Percentiles rank a stretch among this genome's conserved stretches.
Conservation (phyloP, 2,113 vertebrate genomes). For the Nematolebias whitei region DNA sequence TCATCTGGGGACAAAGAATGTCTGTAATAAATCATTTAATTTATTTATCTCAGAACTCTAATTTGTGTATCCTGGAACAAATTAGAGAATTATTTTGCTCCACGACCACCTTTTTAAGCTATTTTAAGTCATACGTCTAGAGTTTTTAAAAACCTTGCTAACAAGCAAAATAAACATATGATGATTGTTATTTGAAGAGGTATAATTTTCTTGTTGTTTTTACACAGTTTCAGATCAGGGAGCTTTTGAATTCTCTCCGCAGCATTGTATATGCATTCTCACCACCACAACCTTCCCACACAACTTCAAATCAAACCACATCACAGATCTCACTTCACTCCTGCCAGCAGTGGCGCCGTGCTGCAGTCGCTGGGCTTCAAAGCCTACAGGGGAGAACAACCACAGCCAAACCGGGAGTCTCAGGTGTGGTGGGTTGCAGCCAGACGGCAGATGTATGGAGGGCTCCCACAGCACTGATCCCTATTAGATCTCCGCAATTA, state of each 20-base stretch:
- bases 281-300: slow-evolving; percentile 11
- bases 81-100: background rate
- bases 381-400: slow-evolving; percentile 54
- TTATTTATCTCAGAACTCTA: too few species aligned
- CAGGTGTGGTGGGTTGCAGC: slow-evolving; percentile 72
- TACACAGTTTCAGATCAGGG: background rate
- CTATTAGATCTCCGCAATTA: slow-evolving; percentile 75
- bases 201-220: too few species aligned
- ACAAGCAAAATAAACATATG: background rate
- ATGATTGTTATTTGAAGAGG: too few species aligned
- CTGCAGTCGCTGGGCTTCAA: slow-evolving; percentile 51
- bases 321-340: slow-evolving; percentile 27
- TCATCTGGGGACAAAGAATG: background rate
- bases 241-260: slow-evolving; percentile 2
- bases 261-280: slow-evolving; percentile 7
- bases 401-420: slow-evolving; percentile 62
- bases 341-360: slow-evolving; percentile 57
- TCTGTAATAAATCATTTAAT: background rate
- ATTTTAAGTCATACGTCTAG: too few species aligned
- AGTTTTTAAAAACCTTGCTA: too few species aligned
- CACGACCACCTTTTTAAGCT: background rate
- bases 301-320: slow-evolving; percentile 43
- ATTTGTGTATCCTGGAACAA: background rate
- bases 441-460: slow-evolving; percentile 73
- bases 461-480: slow-evolving; percentile 73